Evolutionary conservation across 2,888 invertebrate genomes (phyloP).

Genomic region (Ypsolopha sequella): DNA sequence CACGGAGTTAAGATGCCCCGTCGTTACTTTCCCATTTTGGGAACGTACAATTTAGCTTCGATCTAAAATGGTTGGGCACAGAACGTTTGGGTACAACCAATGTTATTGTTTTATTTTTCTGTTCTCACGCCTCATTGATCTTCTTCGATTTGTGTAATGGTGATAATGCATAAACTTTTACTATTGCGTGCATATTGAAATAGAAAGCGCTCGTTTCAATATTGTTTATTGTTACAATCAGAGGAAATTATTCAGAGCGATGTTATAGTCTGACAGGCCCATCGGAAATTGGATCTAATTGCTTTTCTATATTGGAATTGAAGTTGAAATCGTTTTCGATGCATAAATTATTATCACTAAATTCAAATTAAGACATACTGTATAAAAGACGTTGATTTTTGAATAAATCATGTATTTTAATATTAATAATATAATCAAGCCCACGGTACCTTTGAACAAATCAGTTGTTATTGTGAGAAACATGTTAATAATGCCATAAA

Average conservation of each 20-base stretch:
- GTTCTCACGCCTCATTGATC: conserved; percentile 36
- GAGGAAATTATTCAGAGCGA: not conserved
- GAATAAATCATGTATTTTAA: not conserved
- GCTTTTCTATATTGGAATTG: not conserved
- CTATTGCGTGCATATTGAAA: conserved; percentile 27
- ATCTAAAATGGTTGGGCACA: conserved; percentile 36
- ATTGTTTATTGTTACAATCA: conserved; percentile 37
- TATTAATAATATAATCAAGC: not conserved
- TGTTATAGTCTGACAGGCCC: not conserved
- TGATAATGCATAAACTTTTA: conserved; percentile 48
- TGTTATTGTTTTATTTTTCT: conserved; percentile 34
- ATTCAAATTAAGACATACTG: not conserved
- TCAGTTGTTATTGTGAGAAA: conserved; percentile 3
- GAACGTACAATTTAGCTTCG: conserved; percentile 52
- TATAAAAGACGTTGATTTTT: too few species aligned
- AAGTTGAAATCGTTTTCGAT: not conserved
- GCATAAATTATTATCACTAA: not conserved
- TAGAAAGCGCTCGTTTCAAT: conserved; percentile 36
- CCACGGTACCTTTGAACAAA: not conserved
- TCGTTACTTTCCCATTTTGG: conserved; percentile 45
- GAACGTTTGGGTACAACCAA: conserved; percentile 33
- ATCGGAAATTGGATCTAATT: not conserved
- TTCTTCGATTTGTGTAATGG: conserved; percentile 41
- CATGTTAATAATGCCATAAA: conserved; percentile 9
- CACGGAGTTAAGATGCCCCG: conserved; percentile 35